Base-by-base conservation (phyloP, 2,113 vertebrate genomes). In the Osmerus eperlanus region DNA sequence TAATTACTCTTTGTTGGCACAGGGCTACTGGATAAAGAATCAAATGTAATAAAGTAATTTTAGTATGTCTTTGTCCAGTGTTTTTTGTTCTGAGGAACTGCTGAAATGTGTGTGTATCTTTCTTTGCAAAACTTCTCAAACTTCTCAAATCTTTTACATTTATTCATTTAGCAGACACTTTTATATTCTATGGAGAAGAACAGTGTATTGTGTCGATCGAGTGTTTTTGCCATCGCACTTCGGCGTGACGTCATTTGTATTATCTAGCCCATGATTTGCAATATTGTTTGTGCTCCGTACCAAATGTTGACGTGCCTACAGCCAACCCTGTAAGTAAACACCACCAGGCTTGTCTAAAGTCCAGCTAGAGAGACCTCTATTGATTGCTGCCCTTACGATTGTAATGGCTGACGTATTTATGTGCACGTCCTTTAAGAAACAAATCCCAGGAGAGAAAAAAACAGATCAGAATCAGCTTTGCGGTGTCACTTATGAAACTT, bases 1-100 rank as follows among this genome's bases (percentile, higher is more conserved):
- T 98, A 97, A 98, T 96, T 96, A 96, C 88, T 96, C 93, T 94
- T 95, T 86, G 88, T 96, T 91, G 95, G 94, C 95, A 96, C 96
- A 96, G 94, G 96, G 96, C 94, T 92, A 92, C 96, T 95, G 95
- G 95, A 95, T 88, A 90, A 95, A 95, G 93, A 96, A 95, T 96
- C 94, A 96, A 94, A 94, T 99, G 97, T 98, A 97, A 98, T 98
- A 98, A 99, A 99, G 94, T 97, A 96, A 97, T 97, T 98, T 98
- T 98, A 98, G 95, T 99, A 98, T 91, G 91, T 88, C 0, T 70
- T 75, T 47, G 68, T 83, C 67, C 52, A 9, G 13, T 54, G 76
- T 61, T 62, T 73, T 77, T 78, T 19, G 84, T 55, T 55, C 59
- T 51, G 25, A n/a, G 18, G 18, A 55, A n/a, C 52, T 3, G 16